A percentile compares a stretch with the other conserved stretches of the same genome.
Conservation (phyloP, 2,797 vertebrate genomes). For the Ptychadena robeensis region DNA sequence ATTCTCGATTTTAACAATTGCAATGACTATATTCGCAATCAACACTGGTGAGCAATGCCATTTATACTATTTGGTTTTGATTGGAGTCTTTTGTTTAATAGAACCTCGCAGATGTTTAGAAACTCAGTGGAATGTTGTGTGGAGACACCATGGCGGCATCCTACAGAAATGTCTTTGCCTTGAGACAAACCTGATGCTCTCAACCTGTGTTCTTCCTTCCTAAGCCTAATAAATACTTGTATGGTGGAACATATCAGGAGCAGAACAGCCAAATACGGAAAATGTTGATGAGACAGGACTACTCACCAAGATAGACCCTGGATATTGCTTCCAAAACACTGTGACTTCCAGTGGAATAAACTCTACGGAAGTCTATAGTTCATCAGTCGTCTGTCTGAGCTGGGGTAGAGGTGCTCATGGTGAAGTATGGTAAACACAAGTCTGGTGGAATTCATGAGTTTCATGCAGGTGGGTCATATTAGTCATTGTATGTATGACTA, state of each 20-base stretch:
- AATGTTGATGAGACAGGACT: not conserved
- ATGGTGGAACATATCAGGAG: slow-evolving; percentile 16
- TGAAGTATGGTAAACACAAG: too few species aligned
- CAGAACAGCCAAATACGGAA: slow-evolving; percentile 56
- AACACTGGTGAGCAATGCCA: too few species aligned
- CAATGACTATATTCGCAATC: too few species aligned
- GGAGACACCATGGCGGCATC: slow-evolving; percentile 26
- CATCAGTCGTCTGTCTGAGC: not conserved
- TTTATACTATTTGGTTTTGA: too few species aligned
- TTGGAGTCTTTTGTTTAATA: too few species aligned
- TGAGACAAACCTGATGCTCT: slow-evolving; percentile 59
- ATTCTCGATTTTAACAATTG: too few species aligned
- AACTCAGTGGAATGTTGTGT: slow-evolving; percentile 34
- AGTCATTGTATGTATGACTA: too few species aligned
- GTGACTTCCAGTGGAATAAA: not conserved
- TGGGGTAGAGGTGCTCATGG: too few species aligned
- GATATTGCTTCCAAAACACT: slow-evolving; percentile 32
- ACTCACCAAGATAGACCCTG: not conserved
- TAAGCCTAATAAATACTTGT: slow-evolving; percentile 34
- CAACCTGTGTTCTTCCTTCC: slow-evolving; percentile 36
- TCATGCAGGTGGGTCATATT: too few species aligned
- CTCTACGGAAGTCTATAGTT: not conserved
- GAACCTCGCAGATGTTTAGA: too few species aligned
- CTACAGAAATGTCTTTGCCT: slow-evolving; percentile 34
- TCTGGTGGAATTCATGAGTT: too few species aligned